phyloP scores from a whole-genome alignment of 2,797 vertebrate genomes.

The Oreochromis grahami region DNA sequence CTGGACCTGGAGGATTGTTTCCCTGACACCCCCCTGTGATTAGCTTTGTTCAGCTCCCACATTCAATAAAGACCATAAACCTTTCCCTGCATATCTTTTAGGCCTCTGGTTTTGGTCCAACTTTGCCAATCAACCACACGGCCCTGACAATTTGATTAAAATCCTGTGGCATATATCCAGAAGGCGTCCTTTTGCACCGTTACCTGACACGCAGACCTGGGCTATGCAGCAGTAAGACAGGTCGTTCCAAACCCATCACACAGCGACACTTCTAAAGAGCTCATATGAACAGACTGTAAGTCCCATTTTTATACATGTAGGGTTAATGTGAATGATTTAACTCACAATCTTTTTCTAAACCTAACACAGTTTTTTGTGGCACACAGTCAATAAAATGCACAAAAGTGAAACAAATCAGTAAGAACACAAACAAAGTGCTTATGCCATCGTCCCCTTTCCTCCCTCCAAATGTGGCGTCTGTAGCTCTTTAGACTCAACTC shows the following conservation, averaged over 20 bases:
- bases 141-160: not conserved
- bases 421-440: not conserved
- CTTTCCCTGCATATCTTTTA: not conserved
- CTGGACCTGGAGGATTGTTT: not conserved
- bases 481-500: not conserved
- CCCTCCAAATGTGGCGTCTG: not conserved
- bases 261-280: not conserved
- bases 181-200: not conserved
- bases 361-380: fast-evolving
- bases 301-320: not conserved
- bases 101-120: not conserved
- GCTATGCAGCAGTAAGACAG: not conserved
- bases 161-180: not conserved
- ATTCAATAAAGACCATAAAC: not conserved
- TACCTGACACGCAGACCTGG: not conserved
- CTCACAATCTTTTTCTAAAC: not conserved
- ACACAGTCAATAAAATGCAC: not conserved
- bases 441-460: not conserved
- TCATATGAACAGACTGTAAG: not conserved
- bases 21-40: fast-evolving
- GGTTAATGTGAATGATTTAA: not conserved
- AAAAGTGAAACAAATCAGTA: not conserved
- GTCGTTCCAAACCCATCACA: not conserved
- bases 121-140: not conserved
- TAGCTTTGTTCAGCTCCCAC: not conserved